Base-by-base conservation (phyloP, 2,888 invertebrate species). In the Flexamia atlantica region DNA sequence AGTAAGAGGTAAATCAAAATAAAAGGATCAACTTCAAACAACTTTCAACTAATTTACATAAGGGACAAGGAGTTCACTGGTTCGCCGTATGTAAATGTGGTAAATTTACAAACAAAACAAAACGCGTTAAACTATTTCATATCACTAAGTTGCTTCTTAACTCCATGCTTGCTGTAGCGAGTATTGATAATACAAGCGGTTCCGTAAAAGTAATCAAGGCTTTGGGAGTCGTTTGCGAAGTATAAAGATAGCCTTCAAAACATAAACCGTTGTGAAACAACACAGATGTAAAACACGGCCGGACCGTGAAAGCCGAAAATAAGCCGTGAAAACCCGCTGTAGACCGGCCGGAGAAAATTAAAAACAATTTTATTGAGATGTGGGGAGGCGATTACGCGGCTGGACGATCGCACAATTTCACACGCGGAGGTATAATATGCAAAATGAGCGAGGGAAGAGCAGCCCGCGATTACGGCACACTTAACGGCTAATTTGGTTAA, bases 401-500 rank as follows among this genome's bases (percentile, higher is more conserved):
- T n/a, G 64, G 46, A 12, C 42, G 72, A 20, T 40, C 72, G 42
- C 72, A 72, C 74, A 76, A 76, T 76, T 76, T 76, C 46, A 76
- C 74, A 76, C 74, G 46, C 46, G 42, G 74, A 30, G 74, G 23
- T 70, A 40, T 76, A 76, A 76, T 76, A 76, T 76, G 74, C 46
- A 76, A 76, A 76, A 46, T 25, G 74, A 17, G 74, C 46, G 42
- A 28, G 40, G 70, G 74, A 76, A 76, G 74, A 76, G 74, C 40
- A 28, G 36, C 40, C 32, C n/a, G 74, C 74, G 74, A 76, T 76
- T 76, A 76, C 74, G 28, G 46, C 46, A 23, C 74, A 76, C 74
- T 76, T 76, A 76, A 76, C 74, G 74, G 74, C 74, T 76, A 76
- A 76, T 76, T 76, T 76, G 42, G 46, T 46, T 46, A 76, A 76